A percentile compares a stretch with the other conserved stretches of the same genome.
phyloP scores from a whole-genome alignment of 53 echinoderm and acorn worm genomes.

The Astropecten irregularis region DNA sequence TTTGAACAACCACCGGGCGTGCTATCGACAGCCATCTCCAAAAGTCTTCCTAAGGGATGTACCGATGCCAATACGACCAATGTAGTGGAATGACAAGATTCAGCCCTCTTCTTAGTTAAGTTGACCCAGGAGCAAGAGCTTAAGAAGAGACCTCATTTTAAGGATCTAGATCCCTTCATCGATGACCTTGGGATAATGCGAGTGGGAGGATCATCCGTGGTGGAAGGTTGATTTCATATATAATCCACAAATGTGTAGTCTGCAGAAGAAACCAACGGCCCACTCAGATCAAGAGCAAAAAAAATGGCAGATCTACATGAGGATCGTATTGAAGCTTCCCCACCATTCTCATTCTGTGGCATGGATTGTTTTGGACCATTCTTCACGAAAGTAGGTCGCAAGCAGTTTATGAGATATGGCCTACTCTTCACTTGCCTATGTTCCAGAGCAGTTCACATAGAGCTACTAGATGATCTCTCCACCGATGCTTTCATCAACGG shows the following conservation, averaged over 20 bases:
- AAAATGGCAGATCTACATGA: conserved; percentile 52
- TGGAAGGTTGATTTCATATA: conserved; percentile 7
- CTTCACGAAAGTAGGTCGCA: conserved; percentile 46
- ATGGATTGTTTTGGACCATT: conserved; percentile 68
- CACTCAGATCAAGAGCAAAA: conserved; percentile 42
- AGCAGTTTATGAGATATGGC: conserved; percentile 53
- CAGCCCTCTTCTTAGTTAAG: conserved; percentile 17
- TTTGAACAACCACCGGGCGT: neutral
- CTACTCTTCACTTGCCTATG: too few relatives aligned
- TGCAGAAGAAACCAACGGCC: conserved; percentile 55
- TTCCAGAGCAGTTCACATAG: conserved; percentile 38
- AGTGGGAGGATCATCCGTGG: conserved; percentile 44
- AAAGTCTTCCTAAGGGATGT: neutral
- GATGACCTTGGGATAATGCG: conserved; percentile 24
- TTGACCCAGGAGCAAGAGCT: neutral
- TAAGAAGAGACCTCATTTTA: neutral
- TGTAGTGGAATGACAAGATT: neutral
- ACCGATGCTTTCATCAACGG: conserved; percentile 52
- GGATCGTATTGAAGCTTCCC: conserved; percentile 15
- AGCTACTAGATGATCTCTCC: too few relatives aligned
- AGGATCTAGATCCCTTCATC: conserved; percentile 17
- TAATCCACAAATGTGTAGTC: conserved; percentile 60
- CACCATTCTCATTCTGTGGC: conserved; percentile 50
- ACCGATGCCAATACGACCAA: neutral
- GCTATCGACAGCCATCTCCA: neutral